Percentiles rank a stretch among this genome's conserved stretches.
These are phyloP conservation scores for Bujurquina vittata DNA, from an alignment of 2,113 vertebrate genomes.

Conservation along the genomic window DNA sequence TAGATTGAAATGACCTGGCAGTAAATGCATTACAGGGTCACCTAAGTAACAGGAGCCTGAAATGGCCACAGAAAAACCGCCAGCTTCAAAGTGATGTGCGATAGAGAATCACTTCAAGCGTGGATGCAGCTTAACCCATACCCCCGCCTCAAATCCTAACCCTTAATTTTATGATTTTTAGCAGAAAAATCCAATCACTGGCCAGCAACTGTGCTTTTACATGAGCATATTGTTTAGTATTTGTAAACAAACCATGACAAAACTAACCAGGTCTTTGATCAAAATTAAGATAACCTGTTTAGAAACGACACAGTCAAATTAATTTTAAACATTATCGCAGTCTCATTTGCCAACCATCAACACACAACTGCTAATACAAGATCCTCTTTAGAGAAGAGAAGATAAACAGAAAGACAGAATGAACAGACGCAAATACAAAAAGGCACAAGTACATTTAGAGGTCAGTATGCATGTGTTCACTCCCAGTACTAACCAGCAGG, in stretches of 20 bases:
- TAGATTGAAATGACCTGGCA: neutral
- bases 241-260: constrained; percentile 34
- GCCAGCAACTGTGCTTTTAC: neutral
- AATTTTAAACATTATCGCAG: neutral
- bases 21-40: neutral
- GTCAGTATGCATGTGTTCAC: constrained; percentile 39
- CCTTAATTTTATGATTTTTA: neutral
- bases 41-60: neutral
- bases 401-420: neutral
- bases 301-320: neutral
- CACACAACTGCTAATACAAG: neutral
- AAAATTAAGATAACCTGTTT: neutral
- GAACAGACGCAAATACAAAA: constrained; percentile 25
- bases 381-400: neutral
- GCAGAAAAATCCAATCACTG: constrained; percentile 13
- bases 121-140: neutral
- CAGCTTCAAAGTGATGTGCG: neutral
- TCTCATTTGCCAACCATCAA: neutral
- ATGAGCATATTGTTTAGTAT: constrained; percentile 11
- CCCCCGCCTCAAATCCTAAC: neutral
- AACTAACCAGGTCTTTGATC: neutral
- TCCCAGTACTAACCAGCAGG: constrained; percentile 11
- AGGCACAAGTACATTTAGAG: constrained; percentile 44
- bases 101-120: neutral
- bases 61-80: too few relatives aligned